These are phyloP conservation scores for Acanthosoma haemorrhoidale DNA, from an alignment of 2,888 invertebrate genomes.

Conservation along the genomic window DNA sequence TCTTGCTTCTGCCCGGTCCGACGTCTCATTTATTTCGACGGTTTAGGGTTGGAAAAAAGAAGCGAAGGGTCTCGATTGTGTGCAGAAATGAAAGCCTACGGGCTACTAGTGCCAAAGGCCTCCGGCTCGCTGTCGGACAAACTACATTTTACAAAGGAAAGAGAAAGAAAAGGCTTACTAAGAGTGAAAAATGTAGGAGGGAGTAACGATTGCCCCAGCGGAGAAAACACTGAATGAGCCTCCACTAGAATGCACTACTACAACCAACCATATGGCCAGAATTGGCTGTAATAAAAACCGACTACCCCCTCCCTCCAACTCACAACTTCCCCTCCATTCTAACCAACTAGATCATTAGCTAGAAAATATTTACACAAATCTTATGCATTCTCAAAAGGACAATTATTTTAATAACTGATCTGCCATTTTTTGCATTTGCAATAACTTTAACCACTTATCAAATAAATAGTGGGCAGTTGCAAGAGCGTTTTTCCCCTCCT, in stretches of 20 bases:
- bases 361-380: not conserved
- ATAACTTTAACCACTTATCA: no score
- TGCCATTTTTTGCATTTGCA: no score
- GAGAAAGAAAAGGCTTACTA: not conserved
- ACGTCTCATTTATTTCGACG: conserved; percentile 17
- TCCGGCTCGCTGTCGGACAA: not conserved
- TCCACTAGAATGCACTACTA: conserved; percentile 25
- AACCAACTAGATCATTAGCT: not conserved
- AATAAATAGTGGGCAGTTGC: no score
- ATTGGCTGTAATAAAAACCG: conserved; percentile 3
- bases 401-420: no score
- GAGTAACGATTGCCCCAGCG: not conserved
- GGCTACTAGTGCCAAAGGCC: not conserved
- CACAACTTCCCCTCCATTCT: not conserved
- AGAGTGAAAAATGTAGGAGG: not conserved
- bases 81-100: not conserved
- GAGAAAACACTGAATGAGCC: conserved; percentile 15
- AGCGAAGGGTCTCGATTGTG: not conserved
- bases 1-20: conserved; percentile 43
- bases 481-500: no score
- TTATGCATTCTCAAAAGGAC: no score
- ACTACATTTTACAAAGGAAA: not conserved
- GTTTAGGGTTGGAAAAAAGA: not conserved
- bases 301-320: not conserved
- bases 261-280: conserved; percentile 21